These are phyloP conservation scores for Lithophane ornitopus DNA, from an alignment of 2,888 invertebrate species.

Conservation along the genomic window DNA sequence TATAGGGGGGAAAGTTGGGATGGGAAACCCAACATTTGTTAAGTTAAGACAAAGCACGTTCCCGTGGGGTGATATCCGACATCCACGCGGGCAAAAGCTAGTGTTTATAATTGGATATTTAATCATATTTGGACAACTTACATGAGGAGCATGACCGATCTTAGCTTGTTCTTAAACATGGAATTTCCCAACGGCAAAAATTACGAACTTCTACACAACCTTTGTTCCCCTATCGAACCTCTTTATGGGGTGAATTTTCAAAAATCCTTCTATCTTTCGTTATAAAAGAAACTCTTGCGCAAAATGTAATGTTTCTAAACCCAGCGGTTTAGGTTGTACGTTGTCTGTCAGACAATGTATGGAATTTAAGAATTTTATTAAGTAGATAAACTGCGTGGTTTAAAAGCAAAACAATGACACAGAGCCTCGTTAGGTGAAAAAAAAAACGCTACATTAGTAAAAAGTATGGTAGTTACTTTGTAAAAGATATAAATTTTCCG, in stretches of 20 bases:
- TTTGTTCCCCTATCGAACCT: background rate
- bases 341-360: background rate
- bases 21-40: background rate
- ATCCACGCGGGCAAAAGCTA: too few relatives aligned
- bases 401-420: background rate
- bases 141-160: background rate
- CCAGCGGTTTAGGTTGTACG: background rate
- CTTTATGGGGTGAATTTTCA: background rate
- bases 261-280: background rate
- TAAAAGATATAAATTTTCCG: constrained; percentile 7
- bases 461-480: background rate
- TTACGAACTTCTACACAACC: background rate
- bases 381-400: background rate
- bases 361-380: background rate
- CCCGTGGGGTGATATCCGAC: too few relatives aligned
- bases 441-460: background rate
- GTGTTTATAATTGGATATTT: background rate
- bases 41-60: background rate
- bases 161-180: background rate
- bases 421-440: background rate
- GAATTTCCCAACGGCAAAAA: background rate
- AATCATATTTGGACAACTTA: background rate
- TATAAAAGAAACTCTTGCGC: background rate
- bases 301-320: background rate
- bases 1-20: too few relatives aligned